These are phyloP conservation scores for Caenorhabditis panamensis DNA, from an alignment of 2,888 invertebrate species.

Conservation along the genomic window DNA sequence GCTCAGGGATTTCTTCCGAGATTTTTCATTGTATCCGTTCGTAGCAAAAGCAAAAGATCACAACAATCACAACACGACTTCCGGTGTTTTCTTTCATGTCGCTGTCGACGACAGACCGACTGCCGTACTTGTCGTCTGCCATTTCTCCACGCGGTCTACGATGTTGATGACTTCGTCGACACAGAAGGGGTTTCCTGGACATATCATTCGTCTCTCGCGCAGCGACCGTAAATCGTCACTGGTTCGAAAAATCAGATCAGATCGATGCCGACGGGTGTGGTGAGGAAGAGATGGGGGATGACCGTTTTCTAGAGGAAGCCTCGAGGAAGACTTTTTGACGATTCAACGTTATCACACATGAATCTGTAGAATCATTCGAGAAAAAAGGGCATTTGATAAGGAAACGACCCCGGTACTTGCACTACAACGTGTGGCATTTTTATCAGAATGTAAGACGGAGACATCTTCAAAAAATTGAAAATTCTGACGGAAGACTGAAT, in stretches of 20 bases:
- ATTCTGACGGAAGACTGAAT: background rate
- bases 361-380: constrained; percentile 11
- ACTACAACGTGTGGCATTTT: constrained; percentile 23
- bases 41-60: constrained; percentile 18
- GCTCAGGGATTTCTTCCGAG: constrained; percentile 6
- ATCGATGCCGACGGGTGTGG: constrained; percentile 29
- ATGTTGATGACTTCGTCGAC: constrained; percentile 46
- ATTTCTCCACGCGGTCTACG: constrained; percentile 54
- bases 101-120: constrained; percentile 47
- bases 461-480: constrained; percentile 3
- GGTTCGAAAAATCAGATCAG: constrained; percentile 54
- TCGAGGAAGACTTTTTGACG: constrained; percentile 27
- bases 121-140: constrained; percentile 35
- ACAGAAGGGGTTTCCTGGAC: constrained; percentile 57
- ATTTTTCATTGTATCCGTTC: background rate
- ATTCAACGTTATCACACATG: constrained; percentile 27
- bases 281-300: constrained; percentile 5
- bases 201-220: constrained; percentile 26
- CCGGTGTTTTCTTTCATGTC: constrained; percentile 44
- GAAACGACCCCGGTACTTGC: constrained; percentile 25
- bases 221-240: constrained; percentile 46
- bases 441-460: background rate
- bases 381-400: constrained; percentile 43
- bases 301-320: constrained; percentile 11
- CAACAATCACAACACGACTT: constrained; percentile 24